phyloP scores from a whole-genome alignment of 2,888 invertebrate genomes.

The Opisthograptis luteolata region DNA sequence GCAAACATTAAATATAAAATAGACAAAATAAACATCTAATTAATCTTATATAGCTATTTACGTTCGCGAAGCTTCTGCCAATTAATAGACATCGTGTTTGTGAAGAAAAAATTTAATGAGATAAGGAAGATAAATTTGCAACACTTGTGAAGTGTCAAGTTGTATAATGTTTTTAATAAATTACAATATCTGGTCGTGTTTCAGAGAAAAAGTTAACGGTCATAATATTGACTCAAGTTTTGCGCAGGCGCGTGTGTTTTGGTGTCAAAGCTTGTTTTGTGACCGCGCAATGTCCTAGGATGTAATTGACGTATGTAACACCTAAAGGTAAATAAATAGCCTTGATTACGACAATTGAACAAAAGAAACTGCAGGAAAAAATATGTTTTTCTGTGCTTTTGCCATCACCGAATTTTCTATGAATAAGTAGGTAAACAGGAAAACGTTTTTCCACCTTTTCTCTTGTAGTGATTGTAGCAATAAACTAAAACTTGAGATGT shows the following conservation, averaged over 20 bases:
- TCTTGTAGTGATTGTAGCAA: too few species aligned
- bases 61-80: slow-evolving; percentile 21
- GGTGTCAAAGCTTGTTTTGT: slow-evolving; percentile 15
- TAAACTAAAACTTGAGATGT: too few species aligned
- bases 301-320: slow-evolving; percentile 32
- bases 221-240: slow-evolving; percentile 36
- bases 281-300: slow-evolving; percentile 5
- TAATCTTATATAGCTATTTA: slow-evolving; percentile 21
- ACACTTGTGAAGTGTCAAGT: slow-evolving; percentile 10
- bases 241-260: slow-evolving; percentile 28
- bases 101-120: slow-evolving; percentile 17
- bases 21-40: slow-evolving; percentile 18
- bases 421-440: background rate
- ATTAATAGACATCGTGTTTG: slow-evolving; percentile 20
- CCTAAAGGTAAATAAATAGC: slow-evolving; percentile 28
- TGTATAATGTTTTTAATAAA: slow-evolving; percentile 9
- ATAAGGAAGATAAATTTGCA: slow-evolving; percentile 19
- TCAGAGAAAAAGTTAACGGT: slow-evolving; percentile 24
- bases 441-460: background rate
- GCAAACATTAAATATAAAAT: slow-evolving; percentile 4
- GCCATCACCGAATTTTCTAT: background rate
- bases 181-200: slow-evolving; percentile 10
- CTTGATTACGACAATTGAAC: slow-evolving; percentile 4
- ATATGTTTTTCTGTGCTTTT: slow-evolving; percentile 22
- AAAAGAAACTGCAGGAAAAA: background rate